These are phyloP conservation scores for Lucilia cuprina DNA, from an alignment of 1,140 invertebrate species.

Conservation along the genomic window DNA sequence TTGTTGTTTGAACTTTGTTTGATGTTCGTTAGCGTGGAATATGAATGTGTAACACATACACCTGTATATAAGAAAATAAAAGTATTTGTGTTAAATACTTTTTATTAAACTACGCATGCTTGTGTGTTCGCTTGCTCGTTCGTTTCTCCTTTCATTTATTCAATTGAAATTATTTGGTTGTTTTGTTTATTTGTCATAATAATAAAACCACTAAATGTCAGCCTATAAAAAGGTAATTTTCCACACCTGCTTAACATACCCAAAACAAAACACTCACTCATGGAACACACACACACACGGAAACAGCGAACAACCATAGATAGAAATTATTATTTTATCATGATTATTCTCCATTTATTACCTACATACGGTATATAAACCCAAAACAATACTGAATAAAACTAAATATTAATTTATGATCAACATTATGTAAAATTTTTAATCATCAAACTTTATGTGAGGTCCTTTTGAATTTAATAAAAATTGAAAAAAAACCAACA, in stretches of 20 bases:
- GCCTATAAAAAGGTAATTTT: slow-evolving; percentile 31
- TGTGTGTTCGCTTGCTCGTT: background rate
- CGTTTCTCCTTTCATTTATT: background rate
- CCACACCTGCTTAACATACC: slow-evolving; percentile 25
- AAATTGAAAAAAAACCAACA: background rate
- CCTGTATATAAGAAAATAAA: too few relatives aligned
- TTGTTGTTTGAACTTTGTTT: background rate
- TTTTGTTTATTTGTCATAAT: slow-evolving; percentile 29
- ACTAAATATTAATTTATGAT: background rate
- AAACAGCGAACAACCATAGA: background rate
- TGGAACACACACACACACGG: background rate
- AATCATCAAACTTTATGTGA: background rate
- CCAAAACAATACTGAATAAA: too few relatives aligned
- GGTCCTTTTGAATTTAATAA: background rate
- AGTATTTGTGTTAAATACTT: too few relatives aligned
- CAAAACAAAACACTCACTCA: background rate
- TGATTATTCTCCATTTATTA: background rate
- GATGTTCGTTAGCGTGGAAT: background rate
- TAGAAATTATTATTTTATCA: background rate
- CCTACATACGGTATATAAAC: background rate
- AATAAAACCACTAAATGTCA: slow-evolving; percentile 34
- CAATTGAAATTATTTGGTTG: background rate
- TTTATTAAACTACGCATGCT: slow-evolving; percentile 1
- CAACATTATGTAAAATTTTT: slow-evolving; percentile 4
- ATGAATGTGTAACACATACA: background rate